phyloP scores from a whole-genome alignment of 1,140 invertebrate genomes.

The Drosophila trapezifrons region DNA sequence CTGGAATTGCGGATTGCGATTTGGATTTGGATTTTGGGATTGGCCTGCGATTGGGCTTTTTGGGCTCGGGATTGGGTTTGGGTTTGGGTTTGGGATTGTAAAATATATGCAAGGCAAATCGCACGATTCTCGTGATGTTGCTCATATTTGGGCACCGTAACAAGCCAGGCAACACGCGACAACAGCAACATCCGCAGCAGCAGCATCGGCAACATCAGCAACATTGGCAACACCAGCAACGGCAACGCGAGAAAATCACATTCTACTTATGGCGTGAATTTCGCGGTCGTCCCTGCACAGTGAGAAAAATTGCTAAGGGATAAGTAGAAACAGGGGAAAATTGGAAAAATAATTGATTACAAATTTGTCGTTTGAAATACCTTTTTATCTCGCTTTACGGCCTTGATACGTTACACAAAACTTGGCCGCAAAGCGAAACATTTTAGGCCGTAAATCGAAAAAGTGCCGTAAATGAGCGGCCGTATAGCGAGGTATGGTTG shows the following conservation, averaged over 20 bases:
- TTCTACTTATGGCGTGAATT: slow-evolving; percentile 82
- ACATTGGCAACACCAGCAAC: slow-evolving; percentile 44
- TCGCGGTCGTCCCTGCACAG: slow-evolving; percentile 54
- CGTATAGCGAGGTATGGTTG: too few species aligned
- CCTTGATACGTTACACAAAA: too few species aligned
- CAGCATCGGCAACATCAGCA: slow-evolving; percentile 37
- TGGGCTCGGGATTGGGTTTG: slow-evolving; percentile 27
- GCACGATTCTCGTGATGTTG: slow-evolving; percentile 82
- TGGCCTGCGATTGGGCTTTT: slow-evolving; percentile 39
- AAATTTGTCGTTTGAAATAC: too few species aligned
- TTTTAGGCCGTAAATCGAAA: too few species aligned
- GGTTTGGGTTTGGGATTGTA: slow-evolving; percentile 60
- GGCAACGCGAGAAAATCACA: slow-evolving; percentile 75
- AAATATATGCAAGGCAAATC: slow-evolving; percentile 82
- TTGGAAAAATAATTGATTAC: too few species aligned
- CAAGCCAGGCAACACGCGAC: slow-evolving; percentile 77
- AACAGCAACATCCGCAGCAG: slow-evolving; percentile 49
- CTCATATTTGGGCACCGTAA: slow-evolving; percentile 81
- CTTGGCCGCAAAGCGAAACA: too few species aligned
- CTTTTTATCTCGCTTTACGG: too few species aligned
- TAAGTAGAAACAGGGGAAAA: background rate
- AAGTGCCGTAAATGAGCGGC: too few species aligned
- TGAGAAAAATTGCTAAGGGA: background rate
- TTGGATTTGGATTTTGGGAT: slow-evolving; percentile 44
- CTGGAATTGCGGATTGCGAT: slow-evolving; percentile 59